Base-by-base conservation (phyloP, 2,797 vertebrate species). In the Lates japonicus region DNA sequence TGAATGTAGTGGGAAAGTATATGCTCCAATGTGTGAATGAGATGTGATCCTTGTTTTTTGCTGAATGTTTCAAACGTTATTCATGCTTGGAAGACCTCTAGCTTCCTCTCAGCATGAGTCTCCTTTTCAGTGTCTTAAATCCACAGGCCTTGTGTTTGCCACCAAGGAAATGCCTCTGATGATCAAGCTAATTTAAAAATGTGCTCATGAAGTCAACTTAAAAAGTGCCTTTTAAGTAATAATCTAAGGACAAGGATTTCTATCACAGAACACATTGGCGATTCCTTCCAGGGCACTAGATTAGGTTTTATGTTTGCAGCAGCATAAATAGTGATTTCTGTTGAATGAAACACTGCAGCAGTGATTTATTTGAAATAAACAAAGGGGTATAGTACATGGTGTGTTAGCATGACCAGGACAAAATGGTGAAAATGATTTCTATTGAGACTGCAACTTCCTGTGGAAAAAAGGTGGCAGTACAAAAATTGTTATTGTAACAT, bases 121-220 rank as follows among this genome's bases (percentile, higher is more conserved):
- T 81, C 58, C 35, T 20, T 84, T 74, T 83, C 52, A 83, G 72
- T 78, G 68, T 65, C 76, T 77, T 48, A 62, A 16, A 81, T 81
- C 71, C 31, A 44, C 54, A 35, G n/a, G 62, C 31, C 11, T 76
- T 44, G 48, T 83, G 78, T 70, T 82, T 81, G 41, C 73, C 79
- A 62, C 62, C 25, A 57, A 66, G 41, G 48, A 82, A 76, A 70
- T 69, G 16, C 46, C 61, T 71, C 75, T 70, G 76, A 81, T 80
- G 75, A 90, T 89, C 75, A 82, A 57, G 51, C 70, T 78, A 31
- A 81, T 74, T 84, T 78, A 48, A 81, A 73, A 66, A 58, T 74
- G 71, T 31, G 11, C 52, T 61, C 70, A 67, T 78, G 60, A 88
- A 70, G 74, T 85, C 42, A 44, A 63, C 65, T 78, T 70, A 41